Evolutionary conservation across 2,888 invertebrate genomes (phyloP).

Genomic region (Siphlonurus alternatus): DNA sequence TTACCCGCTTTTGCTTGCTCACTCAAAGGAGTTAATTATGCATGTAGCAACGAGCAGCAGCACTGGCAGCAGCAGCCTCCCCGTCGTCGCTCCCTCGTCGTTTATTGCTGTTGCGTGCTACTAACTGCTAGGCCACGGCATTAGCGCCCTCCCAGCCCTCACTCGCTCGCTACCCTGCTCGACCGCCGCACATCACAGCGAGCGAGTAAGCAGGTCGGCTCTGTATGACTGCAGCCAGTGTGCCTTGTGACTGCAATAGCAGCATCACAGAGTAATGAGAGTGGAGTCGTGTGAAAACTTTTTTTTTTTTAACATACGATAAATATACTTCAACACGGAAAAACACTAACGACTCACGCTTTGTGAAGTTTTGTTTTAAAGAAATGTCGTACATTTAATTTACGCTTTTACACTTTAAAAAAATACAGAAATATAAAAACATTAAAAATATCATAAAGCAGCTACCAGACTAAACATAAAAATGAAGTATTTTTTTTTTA

Average conservation of each 20-base stretch:
- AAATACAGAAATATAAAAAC: neutral
- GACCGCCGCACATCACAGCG: too few relatives aligned
- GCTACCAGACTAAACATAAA: too few relatives aligned
- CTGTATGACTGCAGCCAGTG: too few relatives aligned
- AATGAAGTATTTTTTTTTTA: too few relatives aligned
- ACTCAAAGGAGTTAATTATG: neutral
- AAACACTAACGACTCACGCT: conserved; percentile 1
- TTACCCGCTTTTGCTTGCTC: too few relatives aligned
- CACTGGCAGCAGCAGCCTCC: too few relatives aligned
- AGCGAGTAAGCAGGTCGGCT: too few relatives aligned
- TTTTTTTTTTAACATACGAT: neutral
- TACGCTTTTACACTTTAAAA: neutral
- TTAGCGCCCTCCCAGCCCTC: neutral
- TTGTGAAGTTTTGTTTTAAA: neutral
- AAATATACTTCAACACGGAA: neutral
- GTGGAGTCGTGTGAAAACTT: neutral
- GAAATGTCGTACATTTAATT: neutral
- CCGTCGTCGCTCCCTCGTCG: neutral
- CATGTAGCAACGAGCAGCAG: neutral
- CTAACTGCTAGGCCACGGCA: neutral
- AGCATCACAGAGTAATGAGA: neutral
- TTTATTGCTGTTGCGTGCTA: neutral
- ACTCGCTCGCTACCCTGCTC: conserved; percentile 1
- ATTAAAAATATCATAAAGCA: too few relatives aligned
- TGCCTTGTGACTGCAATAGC: too few relatives aligned